Evolutionary conservation across 2,888 invertebrate species (phyloP), one percentile per base, ranked within the genome.

Genomic region (Acrobasis suavella): DNA sequence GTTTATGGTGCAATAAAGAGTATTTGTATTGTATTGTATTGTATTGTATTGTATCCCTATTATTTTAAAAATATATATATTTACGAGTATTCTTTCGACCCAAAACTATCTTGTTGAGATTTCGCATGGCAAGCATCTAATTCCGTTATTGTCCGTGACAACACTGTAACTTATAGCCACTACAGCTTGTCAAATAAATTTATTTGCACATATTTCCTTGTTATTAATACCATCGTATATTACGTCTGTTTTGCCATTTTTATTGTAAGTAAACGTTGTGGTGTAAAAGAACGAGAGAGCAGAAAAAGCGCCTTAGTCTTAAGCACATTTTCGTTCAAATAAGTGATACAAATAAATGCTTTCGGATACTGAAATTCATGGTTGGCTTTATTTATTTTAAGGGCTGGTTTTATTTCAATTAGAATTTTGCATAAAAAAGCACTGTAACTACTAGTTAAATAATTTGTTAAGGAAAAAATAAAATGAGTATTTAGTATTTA

Each of bases 171-270:
- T 60, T 69, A 73, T 65, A 65, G 72, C 75, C 74, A 75, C 76
- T 78, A 80, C 76, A 72, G 73, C 69, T 67, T 70, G 73, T 75
- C 80, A 76, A 73, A 79, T 81, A 80, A 80, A 81, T 82, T 77
- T 82, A 79, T 75, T 71, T 73, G 65, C 73, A 64, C 77, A 80
- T 81, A 80, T 72, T 72, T 81, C 67, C 70, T 65, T 49, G 73
- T 77, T 81, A 78, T 81, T 80, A 81, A 82, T 81, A 78, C 76
- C 72, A 69, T 71, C 72, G 70, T 73, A 71, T 72, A 73, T 67
- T 67, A 69, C 64, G 69, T 67, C 71, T 70, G 75, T 73, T 80
- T 74, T 66, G 70, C 80, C 79, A 78, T 76, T 77, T 82, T 81
- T 81, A 81, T 80, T 78, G 78, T 77, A 49, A 62, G 22, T 38